A percentile compares a stretch with the other conserved stretches of the same genome.
phyloP scores from a whole-genome alignment of 2,888 invertebrate genomes.

The Boloria euphrosyne region DNA sequence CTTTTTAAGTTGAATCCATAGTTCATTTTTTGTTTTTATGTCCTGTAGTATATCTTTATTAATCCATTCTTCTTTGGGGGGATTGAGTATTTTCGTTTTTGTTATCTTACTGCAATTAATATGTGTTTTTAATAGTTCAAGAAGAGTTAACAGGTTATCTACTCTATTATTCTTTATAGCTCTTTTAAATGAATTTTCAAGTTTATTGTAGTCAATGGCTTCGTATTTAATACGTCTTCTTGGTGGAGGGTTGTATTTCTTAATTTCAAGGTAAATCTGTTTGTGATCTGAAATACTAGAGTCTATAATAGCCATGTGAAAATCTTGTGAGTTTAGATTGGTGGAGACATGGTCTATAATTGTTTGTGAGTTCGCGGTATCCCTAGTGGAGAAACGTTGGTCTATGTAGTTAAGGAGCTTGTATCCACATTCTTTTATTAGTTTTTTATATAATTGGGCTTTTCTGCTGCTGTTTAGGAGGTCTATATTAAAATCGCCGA shows the following conservation, averaged over 20 bases:
- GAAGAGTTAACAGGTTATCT: neutral
- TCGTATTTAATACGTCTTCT: neutral
- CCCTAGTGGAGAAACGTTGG: no score
- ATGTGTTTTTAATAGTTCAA: neutral
- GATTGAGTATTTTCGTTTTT: neutral
- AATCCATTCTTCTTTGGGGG: neutral
- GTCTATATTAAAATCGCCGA: no score
- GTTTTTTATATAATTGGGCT: no score
- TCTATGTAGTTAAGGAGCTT: no score
- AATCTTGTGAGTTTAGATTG: no score
- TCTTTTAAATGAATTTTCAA: neutral
- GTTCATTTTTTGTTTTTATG: neutral
- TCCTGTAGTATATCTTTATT: neutral
- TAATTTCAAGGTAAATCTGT: neutral
- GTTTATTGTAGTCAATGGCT: slow-evolving; percentile 1
- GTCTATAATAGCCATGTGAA: no score
- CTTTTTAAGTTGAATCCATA: no score
- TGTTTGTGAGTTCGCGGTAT: no score
- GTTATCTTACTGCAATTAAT: neutral
- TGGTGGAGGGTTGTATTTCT: neutral
- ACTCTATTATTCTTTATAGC: neutral
- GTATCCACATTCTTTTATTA: no score
- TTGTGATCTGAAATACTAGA: no score
- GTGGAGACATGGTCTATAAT: no score
- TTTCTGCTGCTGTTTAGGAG: no score